These are phyloP conservation scores for Campoletis raptor DNA, from an alignment of 2,888 invertebrate genomes.

Conservation along the genomic window DNA sequence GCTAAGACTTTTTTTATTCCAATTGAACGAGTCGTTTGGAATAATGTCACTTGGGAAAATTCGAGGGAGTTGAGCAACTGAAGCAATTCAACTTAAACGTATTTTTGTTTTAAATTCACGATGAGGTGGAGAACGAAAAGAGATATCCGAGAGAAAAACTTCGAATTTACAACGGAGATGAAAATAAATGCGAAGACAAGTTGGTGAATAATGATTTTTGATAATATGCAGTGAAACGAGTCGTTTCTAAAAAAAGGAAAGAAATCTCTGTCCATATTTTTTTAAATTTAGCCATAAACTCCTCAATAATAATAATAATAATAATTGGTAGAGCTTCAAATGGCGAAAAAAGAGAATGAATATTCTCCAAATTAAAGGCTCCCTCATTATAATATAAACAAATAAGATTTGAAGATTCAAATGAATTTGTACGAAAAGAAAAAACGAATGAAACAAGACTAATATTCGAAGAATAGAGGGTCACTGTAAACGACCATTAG, in stretches of 20 bases:
- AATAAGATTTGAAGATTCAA: constrained; percentile 17
- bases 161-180: background rate
- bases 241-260: background rate
- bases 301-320: background rate
- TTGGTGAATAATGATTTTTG: no score
- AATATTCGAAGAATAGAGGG: constrained; percentile 51
- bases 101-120: background rate
- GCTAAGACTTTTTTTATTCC: no score
- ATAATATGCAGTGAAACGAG: background rate
- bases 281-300: background rate
- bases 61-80: no score
- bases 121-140: background rate
- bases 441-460: constrained; percentile 47
- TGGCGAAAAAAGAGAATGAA: constrained; percentile 3
- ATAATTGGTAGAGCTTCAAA: constrained; percentile 30
- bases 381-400: constrained; percentile 50
- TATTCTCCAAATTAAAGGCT: constrained; percentile 43
- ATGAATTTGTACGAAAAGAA: constrained; percentile 37
- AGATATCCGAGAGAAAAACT: background rate
- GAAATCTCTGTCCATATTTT: background rate
- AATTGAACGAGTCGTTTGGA: no score
- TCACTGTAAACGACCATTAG: constrained; percentile 78
- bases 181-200: no score
- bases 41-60: no score
- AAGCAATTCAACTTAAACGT: no score